A percentile compares a stretch with the other conserved stretches of the same genome.
Evolutionary conservation across 2,113 vertebrate genomes (phyloP).

Genomic region (Charadrius vociferus): DNA sequence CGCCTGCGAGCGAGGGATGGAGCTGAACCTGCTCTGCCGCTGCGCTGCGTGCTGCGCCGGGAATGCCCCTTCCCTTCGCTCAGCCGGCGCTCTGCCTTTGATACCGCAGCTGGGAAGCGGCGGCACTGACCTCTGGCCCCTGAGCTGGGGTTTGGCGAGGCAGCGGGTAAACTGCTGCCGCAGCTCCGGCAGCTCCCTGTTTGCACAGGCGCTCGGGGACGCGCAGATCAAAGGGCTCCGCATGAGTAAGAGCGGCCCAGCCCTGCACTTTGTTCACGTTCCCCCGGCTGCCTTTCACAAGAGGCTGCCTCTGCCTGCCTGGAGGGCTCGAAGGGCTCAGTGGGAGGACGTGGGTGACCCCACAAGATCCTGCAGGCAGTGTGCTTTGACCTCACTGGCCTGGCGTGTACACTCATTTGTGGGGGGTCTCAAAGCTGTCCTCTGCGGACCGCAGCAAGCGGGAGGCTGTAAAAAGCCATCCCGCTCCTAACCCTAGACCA

Average conservation of each 20-base stretch:
- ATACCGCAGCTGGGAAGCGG: background rate
- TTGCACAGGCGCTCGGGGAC: slow-evolving; percentile 30
- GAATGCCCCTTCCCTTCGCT: background rate
- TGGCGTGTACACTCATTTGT: background rate
- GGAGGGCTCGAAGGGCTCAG: background rate
- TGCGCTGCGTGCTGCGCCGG: rapidly evolving
- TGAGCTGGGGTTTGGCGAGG: background rate
- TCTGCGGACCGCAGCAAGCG: rapidly evolving
- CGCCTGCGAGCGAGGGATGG: background rate
- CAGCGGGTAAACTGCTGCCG: background rate
- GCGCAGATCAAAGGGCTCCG: slow-evolving; percentile 60
- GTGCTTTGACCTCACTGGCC: background rate
- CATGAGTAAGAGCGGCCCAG: slow-evolving; percentile 36
- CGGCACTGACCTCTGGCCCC: slow-evolving; percentile 46
- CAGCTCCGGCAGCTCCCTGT: slow-evolving; percentile 63
- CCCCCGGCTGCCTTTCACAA: slow-evolving; percentile 49
- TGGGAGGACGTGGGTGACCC: background rate
- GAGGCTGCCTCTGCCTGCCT: slow-evolving; percentile 47
- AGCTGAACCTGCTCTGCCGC: rapidly evolving
- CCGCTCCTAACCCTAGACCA: background rate
- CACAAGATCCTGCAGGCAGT: background rate
- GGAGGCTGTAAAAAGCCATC: background rate
- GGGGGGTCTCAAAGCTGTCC: background rate
- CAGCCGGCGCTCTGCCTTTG: rapidly evolving
- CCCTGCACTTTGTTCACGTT: slow-evolving; percentile 27